Evolutionary conservation across 2,113 vertebrate genomes (phyloP).

Genomic region (Anarhynchus alexandrinus): DNA sequence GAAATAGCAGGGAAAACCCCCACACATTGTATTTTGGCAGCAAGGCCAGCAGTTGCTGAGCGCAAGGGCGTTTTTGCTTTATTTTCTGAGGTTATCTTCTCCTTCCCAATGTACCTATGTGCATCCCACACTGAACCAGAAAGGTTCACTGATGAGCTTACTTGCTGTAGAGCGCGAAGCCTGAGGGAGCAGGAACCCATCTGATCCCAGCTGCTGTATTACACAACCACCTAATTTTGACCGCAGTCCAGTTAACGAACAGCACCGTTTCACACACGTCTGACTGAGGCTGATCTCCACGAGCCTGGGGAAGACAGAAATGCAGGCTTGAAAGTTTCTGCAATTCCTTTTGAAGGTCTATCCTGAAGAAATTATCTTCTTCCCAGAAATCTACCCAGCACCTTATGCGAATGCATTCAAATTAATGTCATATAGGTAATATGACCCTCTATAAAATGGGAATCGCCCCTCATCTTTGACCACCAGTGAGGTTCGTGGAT

Average conservation of each 20-base stretch:
- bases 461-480: not conserved
- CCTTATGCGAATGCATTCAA: not conserved
- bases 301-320: not conserved
- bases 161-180: not conserved
- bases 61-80: rapidly evolving
- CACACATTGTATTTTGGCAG: rapidly evolving
- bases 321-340: rapidly evolving
- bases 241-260: rapidly evolving
- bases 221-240: not conserved
- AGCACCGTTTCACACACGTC: rapidly evolving
- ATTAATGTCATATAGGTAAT: rapidly evolving
- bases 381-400: not conserved
- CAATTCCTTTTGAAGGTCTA: not conserved
- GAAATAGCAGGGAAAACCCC: rapidly evolving
- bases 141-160: rapidly evolving
- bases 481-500: not conserved
- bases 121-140: rapidly evolving
- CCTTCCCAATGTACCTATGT: rapidly evolving
- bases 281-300: not conserved
- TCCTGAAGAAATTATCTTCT: not conserved
- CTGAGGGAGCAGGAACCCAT: not conserved
- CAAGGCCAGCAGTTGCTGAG: not conserved
- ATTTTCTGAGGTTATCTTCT: not conserved
- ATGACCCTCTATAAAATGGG: not conserved
- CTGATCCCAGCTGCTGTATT: not conserved